phyloP scores from a whole-genome alignment of 2,113 vertebrate species.

The Siniperca chuatsi region DNA sequence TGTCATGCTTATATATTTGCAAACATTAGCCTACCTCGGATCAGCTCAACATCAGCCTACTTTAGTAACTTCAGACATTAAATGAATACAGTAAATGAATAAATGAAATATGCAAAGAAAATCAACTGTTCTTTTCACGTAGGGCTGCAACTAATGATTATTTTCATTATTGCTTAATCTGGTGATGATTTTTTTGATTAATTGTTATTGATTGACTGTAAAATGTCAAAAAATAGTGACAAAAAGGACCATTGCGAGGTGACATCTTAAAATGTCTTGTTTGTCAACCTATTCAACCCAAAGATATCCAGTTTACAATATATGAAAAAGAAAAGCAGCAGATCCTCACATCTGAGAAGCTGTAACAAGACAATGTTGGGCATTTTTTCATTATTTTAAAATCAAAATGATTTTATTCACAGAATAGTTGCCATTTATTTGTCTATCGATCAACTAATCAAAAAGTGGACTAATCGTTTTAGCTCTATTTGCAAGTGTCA shows the following conservation, averaged over 20 bases:
- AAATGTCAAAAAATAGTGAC: background rate
- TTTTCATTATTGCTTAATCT: background rate
- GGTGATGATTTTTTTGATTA: background rate
- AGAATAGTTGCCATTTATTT: background rate
- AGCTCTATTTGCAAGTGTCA: background rate
- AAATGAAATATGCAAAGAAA: background rate
- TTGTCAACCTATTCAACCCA: background rate
- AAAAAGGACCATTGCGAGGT: background rate
- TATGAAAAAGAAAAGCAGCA: background rate
- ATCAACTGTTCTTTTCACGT: background rate
- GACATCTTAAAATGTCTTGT: background rate
- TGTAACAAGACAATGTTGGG: background rate
- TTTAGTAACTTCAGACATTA: background rate
- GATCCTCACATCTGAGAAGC: background rate
- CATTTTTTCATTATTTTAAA: background rate
- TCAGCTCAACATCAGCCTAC: background rate
- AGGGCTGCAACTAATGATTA: background rate
- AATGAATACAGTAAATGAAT: background rate
- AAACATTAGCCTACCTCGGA: background rate
- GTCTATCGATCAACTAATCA: background rate
- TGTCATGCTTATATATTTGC: no score
- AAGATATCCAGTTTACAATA: background rate
- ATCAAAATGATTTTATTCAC: background rate
- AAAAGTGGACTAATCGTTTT: no score
- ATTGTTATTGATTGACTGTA: background rate